Evolutionary conservation across 2,888 invertebrate species (phyloP).

Genomic region (Diaphora mendica): DNA sequence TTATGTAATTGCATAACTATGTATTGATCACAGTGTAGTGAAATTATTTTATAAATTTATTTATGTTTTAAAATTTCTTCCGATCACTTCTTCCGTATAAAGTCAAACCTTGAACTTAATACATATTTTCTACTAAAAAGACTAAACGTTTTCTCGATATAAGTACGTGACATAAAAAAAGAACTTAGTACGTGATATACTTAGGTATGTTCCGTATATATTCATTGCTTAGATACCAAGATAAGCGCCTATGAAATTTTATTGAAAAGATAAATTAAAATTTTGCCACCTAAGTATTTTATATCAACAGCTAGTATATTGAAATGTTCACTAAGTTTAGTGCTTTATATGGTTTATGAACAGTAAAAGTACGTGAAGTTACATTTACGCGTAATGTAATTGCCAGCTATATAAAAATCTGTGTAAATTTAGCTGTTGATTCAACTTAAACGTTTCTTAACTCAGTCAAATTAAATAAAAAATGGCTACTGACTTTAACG

Average conservation of each 20-base stretch:
- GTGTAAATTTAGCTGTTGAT: not conserved
- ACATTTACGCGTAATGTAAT: not conserved
- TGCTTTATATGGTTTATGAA: not conserved
- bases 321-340: not conserved
- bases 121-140: not conserved
- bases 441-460: not conserved
- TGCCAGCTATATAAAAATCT: not conserved
- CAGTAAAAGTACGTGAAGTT: not conserved
- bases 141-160: too few species aligned
- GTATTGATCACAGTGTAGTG: too few species aligned
- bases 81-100: too few species aligned
- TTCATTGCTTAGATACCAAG: not conserved
- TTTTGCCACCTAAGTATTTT: not conserved
- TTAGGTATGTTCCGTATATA: too few species aligned
- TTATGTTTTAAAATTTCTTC: too few species aligned
- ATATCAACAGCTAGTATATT: not conserved
- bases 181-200: too few species aligned
- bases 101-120: not conserved
- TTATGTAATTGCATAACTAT: too few species aligned
- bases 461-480: constrained; percentile 1
- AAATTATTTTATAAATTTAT: too few species aligned
- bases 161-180: too few species aligned
- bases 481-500: constrained; percentile 10
- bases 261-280: not conserved
- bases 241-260: not conserved